These are phyloP conservation scores for Leptoteleia sp. DNA, from an alignment of 1,140 invertebrate genomes.

Conservation along the genomic window DNA sequence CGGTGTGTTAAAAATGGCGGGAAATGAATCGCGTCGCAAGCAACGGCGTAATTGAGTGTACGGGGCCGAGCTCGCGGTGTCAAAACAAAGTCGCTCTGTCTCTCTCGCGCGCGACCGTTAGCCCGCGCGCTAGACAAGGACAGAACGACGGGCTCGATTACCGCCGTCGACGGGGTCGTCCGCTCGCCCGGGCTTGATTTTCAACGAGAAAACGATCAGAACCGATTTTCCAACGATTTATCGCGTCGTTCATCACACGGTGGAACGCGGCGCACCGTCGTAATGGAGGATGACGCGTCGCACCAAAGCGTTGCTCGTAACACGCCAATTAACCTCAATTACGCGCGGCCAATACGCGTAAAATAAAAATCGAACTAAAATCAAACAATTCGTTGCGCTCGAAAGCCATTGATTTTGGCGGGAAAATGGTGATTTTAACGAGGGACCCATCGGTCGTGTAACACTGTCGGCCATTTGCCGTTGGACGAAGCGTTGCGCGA, in stretches of 20 bases:
- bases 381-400: background rate
- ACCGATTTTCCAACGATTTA: slow-evolving; percentile 6
- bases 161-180: too few relatives aligned
- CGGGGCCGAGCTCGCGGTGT: too few relatives aligned
- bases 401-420: slow-evolving; percentile 17
- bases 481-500: background rate
- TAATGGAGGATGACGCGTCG: slow-evolving; percentile 21
- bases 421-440: slow-evolving; percentile 25
- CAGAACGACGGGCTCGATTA: too few relatives aligned
- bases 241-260: slow-evolving; percentile 10
- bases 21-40: too few relatives aligned
- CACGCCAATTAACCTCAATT: slow-evolving; percentile 26
- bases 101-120: too few relatives aligned
- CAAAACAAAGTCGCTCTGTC: too few relatives aligned
- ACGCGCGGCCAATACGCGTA: background rate
- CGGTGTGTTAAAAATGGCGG: too few relatives aligned
- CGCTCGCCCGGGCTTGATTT: too few relatives aligned
- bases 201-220: too few relatives aligned
- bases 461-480: slow-evolving; percentile 36
- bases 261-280: slow-evolving; percentile 1
- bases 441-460: background rate
- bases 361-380: background rate
- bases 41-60: too few relatives aligned
- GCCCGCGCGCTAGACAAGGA: too few relatives aligned
- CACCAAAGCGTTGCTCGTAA: background rate